These are phyloP conservation scores for Nemoura dubitans DNA, from an alignment of 2,888 invertebrate genomes.

Conservation along the genomic window DNA sequence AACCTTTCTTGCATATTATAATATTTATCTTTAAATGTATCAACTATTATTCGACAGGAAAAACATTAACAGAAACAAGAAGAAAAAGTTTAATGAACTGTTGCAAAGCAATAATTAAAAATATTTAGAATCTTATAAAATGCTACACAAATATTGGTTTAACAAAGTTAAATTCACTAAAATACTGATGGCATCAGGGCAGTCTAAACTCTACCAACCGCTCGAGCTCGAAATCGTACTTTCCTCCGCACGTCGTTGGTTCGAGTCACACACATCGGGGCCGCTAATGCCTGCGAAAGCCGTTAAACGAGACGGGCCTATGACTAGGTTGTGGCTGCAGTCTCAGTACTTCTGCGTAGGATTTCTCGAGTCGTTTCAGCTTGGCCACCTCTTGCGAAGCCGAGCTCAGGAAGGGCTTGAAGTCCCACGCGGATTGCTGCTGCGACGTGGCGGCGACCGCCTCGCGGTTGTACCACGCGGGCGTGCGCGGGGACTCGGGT, in stretches of 20 bases:
- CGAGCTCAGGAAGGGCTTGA: slow-evolving; percentile 65
- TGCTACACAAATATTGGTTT: slow-evolving; percentile 26
- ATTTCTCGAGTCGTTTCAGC: slow-evolving; percentile 80
- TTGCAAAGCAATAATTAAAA: background rate
- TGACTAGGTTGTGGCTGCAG: slow-evolving; percentile 50
- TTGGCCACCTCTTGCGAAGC: slow-evolving; percentile 86
- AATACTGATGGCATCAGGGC: slow-evolving; percentile 30
- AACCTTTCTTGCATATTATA: background rate
- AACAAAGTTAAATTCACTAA: slow-evolving; percentile 28
- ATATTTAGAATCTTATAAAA: slow-evolving; percentile 32
- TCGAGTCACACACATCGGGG: background rate
- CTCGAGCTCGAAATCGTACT: slow-evolving; percentile 27
- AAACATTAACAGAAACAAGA: background rate
- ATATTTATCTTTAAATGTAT: background rate
- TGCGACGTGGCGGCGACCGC: slow-evolving; percentile 24
- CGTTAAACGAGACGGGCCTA: slow-evolving; percentile 35
- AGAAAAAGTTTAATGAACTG: background rate
- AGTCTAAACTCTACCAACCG: slow-evolving; percentile 22
- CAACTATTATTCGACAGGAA: background rate
- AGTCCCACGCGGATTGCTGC: slow-evolving; percentile 49
- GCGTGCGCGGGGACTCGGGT: slow-evolving; percentile 23
- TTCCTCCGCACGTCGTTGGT: background rate
- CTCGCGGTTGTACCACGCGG: slow-evolving; percentile 40
- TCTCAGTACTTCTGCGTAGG: slow-evolving; percentile 82
- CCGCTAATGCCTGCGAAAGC: slow-evolving; percentile 38